Evolutionary conservation across 2,888 invertebrate genomes (phyloP).

Genomic region (Nomada hirtipes): DNA sequence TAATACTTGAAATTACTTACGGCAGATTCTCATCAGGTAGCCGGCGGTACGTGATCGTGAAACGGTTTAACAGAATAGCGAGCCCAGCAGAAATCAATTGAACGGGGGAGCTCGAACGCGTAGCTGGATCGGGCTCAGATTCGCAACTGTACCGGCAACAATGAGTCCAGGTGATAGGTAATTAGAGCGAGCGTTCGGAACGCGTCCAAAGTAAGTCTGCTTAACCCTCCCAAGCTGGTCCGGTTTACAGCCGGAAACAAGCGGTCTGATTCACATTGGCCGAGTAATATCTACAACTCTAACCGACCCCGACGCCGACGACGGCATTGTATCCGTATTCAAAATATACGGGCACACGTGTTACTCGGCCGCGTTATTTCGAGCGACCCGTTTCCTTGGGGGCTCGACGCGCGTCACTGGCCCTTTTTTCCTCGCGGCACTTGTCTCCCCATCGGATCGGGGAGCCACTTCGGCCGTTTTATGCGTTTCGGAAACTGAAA

Average conservation of each 20-base stretch:
- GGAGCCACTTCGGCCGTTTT: constrained; percentile 64
- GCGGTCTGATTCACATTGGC: constrained; percentile 62
- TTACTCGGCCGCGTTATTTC: constrained; percentile 67
- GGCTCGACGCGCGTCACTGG: constrained; percentile 60
- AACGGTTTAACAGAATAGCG: constrained; percentile 16
- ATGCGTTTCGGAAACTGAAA: constrained; percentile 79
- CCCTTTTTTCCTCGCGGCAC: constrained; percentile 43
- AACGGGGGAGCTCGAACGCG: constrained; percentile 11
- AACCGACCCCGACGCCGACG: constrained; percentile 10
- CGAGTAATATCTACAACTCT: constrained; percentile 60
- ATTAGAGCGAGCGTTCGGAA: constrained; percentile 65
- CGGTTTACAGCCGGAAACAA: constrained; percentile 70
- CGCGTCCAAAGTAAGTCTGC: constrained; percentile 66
- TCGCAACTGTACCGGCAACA: constrained; percentile 37
- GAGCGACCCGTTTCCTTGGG: constrained; percentile 59
- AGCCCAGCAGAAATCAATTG: constrained; percentile 36
- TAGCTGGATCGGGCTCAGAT: constrained; percentile 3
- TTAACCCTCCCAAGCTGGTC: constrained; percentile 66
- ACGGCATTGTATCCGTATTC: constrained; percentile 69
- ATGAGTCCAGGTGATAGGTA: constrained; percentile 66
- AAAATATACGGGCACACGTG: constrained; percentile 69
- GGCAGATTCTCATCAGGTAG: not conserved
- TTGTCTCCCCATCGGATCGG: constrained; percentile 50
- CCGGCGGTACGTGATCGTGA: not conserved
- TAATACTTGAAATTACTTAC: not conserved